A percentile compares a stretch with the other conserved stretches of the same genome.
phyloP scores from a whole-genome alignment of 2,797 vertebrate genomes.

The Urophycis tenuis region DNA sequence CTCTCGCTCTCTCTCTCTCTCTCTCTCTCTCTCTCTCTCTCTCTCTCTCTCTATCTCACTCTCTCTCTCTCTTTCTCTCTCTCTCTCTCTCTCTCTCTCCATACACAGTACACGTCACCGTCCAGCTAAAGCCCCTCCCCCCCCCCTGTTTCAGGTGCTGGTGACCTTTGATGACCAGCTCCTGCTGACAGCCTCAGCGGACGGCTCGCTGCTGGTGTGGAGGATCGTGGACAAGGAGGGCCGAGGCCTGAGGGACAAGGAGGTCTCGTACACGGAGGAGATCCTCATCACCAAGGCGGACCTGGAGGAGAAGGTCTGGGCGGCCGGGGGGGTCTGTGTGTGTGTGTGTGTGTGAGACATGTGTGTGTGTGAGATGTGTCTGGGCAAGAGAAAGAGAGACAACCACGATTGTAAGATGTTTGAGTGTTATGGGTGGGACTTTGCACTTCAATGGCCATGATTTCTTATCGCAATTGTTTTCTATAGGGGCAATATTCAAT shows the following conservation, averaged over 20 bases:
- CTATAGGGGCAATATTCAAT: background rate
- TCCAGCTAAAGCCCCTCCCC: background rate
- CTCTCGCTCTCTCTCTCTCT: no score
- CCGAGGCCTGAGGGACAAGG: conserved; percentile 66
- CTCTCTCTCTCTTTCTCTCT: no score
- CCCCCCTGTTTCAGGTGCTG: conserved; percentile 69
- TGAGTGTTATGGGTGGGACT: no score
- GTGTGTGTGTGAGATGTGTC: background rate
- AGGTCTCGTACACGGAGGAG: conserved; percentile 80
- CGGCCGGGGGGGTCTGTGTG: background rate
- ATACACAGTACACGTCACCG: no score
- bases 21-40: no score
- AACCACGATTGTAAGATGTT: no score
- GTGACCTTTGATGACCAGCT: conserved; percentile 84
- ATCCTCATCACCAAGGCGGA: conserved; percentile 87
- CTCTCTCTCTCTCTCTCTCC: no score
- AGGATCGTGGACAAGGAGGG: conserved; percentile 82
- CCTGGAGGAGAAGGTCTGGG: conserved; percentile 84
- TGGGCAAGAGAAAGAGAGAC: no score
- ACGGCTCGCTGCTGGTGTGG: conserved; percentile 84
- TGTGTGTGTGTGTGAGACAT: background rate
- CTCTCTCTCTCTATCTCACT: no score
- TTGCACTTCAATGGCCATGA: no score
- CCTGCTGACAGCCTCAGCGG: conserved; percentile 81
- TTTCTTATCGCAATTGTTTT: no score